Percentiles rank a stretch among this genome's conserved stretches.
Conservation (phyloP, 1,140 invertebrate species). For the Laupala kohalensis region DNA sequence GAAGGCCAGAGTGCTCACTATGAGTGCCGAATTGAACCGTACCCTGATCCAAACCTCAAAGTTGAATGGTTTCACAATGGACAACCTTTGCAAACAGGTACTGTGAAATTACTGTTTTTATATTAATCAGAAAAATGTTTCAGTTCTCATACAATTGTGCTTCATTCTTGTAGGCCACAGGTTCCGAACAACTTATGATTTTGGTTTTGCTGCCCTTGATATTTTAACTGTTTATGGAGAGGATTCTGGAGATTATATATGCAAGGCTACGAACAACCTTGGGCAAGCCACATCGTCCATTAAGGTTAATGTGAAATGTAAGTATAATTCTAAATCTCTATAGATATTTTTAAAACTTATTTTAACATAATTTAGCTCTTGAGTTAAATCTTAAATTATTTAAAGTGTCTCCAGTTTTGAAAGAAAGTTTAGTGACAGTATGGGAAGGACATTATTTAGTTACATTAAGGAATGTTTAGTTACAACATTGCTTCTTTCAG, state of each 20-base stretch:
- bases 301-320: constrained; percentile 67
- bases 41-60: constrained; percentile 83
- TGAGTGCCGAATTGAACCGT: constrained; percentile 90
- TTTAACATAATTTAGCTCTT: neutral
- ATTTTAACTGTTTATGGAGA: constrained; percentile 85
- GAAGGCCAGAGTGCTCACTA: constrained; percentile 89
- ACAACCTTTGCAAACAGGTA: constrained; percentile 68
- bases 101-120: no score
- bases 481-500: no score
- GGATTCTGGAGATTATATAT: constrained; percentile 86
- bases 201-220: constrained; percentile 88
- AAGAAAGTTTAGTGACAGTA: no score
- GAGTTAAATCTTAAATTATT: no score
- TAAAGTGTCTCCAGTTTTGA: no score
- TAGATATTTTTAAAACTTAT: neutral
- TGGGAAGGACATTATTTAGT: no score
- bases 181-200: constrained; percentile 85
- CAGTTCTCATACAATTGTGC: no score
- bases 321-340: constrained; percentile 29
- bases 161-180: constrained; percentile 49
- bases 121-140: constrained; percentile 33
- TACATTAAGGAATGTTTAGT: no score
- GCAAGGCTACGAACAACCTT: constrained; percentile 74
- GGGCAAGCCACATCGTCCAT: constrained; percentile 70
- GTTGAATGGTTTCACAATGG: constrained; percentile 93